These are phyloP conservation scores for Apis cerana DNA, from an alignment of 1,140 invertebrate species.

Conservation along the genomic window DNA sequence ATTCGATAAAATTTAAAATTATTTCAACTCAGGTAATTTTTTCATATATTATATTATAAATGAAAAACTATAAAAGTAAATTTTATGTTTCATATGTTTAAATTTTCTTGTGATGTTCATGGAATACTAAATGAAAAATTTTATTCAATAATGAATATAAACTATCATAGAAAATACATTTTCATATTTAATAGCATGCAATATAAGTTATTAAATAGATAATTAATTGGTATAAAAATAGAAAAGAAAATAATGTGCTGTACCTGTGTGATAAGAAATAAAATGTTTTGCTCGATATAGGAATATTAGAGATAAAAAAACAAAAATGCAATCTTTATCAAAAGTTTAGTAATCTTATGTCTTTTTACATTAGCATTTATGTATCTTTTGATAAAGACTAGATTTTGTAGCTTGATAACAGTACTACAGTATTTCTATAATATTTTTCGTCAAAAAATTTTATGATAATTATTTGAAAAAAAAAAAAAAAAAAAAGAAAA, in stretches of 20 bases:
- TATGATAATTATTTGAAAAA: background rate
- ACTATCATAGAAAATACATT: constrained; percentile 40
- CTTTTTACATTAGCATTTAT: constrained; percentile 33
- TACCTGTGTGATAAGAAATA: constrained; percentile 54
- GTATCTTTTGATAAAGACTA: constrained; percentile 35
- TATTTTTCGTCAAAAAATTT: constrained; percentile 9
- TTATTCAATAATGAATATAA: constrained; percentile 27
- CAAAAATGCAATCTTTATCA: constrained; percentile 21
- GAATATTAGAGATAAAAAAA: constrained; percentile 29
- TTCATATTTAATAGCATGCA: constrained; percentile 52
- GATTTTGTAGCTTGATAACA: constrained; percentile 23
- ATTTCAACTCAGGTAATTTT: background rate
- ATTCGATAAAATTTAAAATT: constrained; percentile 2
- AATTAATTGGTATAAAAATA: constrained; percentile 42
- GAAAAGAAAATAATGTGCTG: constrained; percentile 49
- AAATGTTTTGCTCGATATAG: constrained; percentile 37
- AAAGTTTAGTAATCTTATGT: constrained; percentile 18
- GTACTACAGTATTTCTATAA: constrained; percentile 22
- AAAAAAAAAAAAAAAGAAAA: no score
- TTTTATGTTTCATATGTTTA: constrained; percentile 6
- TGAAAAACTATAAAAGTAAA: background rate
- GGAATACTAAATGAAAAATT: constrained; percentile 18
- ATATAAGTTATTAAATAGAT: constrained; percentile 46
- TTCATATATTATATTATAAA: background rate
- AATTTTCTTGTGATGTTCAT: constrained; percentile 18